Evolutionary conservation across 2,797 vertebrate species (phyloP).

Genomic region (Hypotaenidia philippensis): DNA sequence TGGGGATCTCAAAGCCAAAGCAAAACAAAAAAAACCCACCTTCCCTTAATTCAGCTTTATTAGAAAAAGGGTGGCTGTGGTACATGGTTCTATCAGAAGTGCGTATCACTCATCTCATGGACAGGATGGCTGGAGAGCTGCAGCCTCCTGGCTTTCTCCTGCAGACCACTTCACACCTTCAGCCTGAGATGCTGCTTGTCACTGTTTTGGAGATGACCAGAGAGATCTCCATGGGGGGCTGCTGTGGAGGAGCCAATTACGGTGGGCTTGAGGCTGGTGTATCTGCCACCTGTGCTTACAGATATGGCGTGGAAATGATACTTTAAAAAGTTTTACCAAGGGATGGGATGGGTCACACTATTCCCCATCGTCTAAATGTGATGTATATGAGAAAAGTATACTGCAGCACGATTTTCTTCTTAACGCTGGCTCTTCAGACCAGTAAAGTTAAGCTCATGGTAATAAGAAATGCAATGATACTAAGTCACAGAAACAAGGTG

Average conservation of each 20-base stretch:
- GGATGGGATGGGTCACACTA: neutral
- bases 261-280: neutral
- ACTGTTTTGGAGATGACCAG: neutral
- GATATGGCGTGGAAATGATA: neutral
- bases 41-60: neutral
- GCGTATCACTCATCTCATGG: neutral
- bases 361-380: neutral
- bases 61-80: neutral
- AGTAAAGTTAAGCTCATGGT: neutral
- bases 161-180: neutral
- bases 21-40: neutral
- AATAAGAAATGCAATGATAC: neutral
- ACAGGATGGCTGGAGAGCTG: neutral
- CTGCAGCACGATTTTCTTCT: neutral
- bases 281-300: neutral
- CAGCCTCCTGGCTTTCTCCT: neutral
- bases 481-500: neutral
- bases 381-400: neutral
- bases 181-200: accelerated
- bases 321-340: neutral
- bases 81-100: neutral
- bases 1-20: neutral
- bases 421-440: neutral
- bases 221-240: neutral
- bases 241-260: neutral